Percentiles rank a stretch among this genome's conserved stretches.
Conservation (phyloP, 1,140 invertebrate genomes). For the Drosophila pallidifrons region DNA sequence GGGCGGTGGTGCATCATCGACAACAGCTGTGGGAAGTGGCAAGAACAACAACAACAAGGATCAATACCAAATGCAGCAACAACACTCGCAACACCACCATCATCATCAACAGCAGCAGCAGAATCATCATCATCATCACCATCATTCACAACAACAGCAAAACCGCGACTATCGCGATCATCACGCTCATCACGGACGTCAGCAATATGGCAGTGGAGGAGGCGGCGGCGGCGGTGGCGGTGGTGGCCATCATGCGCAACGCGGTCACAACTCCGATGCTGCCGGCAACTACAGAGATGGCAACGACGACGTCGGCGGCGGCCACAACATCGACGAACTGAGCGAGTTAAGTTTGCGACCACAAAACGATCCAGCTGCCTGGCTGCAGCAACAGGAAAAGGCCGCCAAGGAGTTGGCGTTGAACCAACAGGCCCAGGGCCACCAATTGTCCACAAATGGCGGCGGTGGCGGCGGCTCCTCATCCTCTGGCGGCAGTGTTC, state of each 20-base stretch:
- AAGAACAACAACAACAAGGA: slow-evolving; percentile 47
- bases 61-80: slow-evolving; percentile 64
- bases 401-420: slow-evolving; percentile 82
- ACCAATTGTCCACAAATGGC: slow-evolving; percentile 60
- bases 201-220: slow-evolving; percentile 58
- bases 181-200: slow-evolving; percentile 56
- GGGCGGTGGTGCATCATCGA: slow-evolving; percentile 63
- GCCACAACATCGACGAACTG: slow-evolving; percentile 52
- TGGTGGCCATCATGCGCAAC: slow-evolving; percentile 56
- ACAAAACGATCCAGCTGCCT: slow-evolving; percentile 80
- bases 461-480: slow-evolving; percentile 31
- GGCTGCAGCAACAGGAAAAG: slow-evolving; percentile 83
- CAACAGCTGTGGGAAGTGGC: slow-evolving; percentile 51
- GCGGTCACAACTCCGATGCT: slow-evolving; percentile 45
- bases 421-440: slow-evolving; percentile 85
- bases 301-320: slow-evolving; percentile 68
- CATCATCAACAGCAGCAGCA: slow-evolving; percentile 66
- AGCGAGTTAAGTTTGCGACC: slow-evolving; percentile 80
- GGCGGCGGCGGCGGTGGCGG: slow-evolving; percentile 14
- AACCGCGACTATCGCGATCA: slow-evolving; percentile 71
- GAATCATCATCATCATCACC: slow-evolving; percentile 57
- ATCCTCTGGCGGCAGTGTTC: slow-evolving; percentile 77
- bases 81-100: slow-evolving; percentile 61
- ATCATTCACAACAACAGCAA: slow-evolving; percentile 68
- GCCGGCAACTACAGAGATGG: slow-evolving; percentile 68